Percentiles rank a stretch among this genome's conserved stretches.
phyloP scores from a whole-genome alignment of 2,797 vertebrate genomes.

The Australoheros facetus region DNA sequence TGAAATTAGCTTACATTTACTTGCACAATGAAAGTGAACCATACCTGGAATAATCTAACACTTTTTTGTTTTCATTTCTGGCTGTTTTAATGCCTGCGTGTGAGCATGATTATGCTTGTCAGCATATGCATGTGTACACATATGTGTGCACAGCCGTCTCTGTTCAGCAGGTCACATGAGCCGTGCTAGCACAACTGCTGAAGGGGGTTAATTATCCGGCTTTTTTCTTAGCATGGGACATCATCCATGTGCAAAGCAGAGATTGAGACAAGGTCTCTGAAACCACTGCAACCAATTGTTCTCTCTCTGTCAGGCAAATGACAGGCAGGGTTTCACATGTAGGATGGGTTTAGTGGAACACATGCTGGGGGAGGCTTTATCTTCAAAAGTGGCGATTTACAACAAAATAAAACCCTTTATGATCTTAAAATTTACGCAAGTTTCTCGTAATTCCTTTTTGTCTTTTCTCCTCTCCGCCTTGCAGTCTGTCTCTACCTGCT shows the following conservation, averaged over 20 bases:
- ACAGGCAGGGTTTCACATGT: conserved; percentile 27
- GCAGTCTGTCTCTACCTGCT: conserved; percentile 3
- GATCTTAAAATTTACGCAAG: conserved; percentile 12
- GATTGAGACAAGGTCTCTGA: conserved; percentile 39
- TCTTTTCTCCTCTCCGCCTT: background rate
- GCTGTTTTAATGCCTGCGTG: conserved; percentile 25
- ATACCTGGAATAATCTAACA: conserved; percentile 2
- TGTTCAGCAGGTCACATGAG: conserved; percentile 43
- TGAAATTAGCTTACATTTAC: conserved; percentile 44
- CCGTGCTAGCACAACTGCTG: conserved; percentile 42
- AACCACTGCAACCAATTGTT: conserved; percentile 48
- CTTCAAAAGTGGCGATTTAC: conserved; percentile 10
- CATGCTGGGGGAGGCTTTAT: background rate
- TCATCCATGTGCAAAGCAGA: conserved; percentile 57
- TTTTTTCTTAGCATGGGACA: conserved; percentile 70
- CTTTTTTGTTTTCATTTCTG: conserved; percentile 50
- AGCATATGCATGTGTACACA: conserved; percentile 43
- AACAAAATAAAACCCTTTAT: conserved; percentile 10
- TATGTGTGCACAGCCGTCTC: conserved; percentile 30
- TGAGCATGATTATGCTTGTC: conserved; percentile 45
- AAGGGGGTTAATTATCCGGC: conserved; percentile 69
- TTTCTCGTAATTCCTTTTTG: conserved; percentile 1
- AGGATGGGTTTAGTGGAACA: conserved; percentile 13
- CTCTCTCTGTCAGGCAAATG: conserved; percentile 36
- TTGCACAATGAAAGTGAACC: conserved; percentile 27